A percentile compares a stretch with the other conserved stretches of the same genome.
These are phyloP conservation scores for Psylliodes chrysocephalus DNA, from an alignment of 2,888 invertebrate genomes.

Conservation along the genomic window DNA sequence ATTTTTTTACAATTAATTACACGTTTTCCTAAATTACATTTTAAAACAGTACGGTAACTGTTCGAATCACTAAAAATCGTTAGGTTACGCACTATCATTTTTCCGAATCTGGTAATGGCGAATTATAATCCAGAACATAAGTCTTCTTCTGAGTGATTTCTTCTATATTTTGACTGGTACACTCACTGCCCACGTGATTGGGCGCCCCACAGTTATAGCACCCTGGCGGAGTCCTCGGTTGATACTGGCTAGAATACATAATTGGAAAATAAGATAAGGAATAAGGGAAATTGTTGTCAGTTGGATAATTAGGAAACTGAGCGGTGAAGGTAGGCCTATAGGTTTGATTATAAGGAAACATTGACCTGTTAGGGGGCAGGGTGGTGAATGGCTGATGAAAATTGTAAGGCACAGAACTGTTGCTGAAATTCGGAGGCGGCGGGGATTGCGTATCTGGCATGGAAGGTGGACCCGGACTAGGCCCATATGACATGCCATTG, in stretches of 20 bases:
- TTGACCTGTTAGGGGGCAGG: slow-evolving; percentile 51
- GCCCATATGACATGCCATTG: slow-evolving; percentile 56
- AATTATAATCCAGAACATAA: slow-evolving; percentile 73
- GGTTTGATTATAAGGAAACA: slow-evolving; percentile 54
- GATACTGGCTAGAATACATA: slow-evolving; percentile 61
- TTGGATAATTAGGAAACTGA: slow-evolving; percentile 53
- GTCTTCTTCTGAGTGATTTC: slow-evolving; percentile 83
- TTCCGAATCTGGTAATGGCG: slow-evolving; percentile 47
- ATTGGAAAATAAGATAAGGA: slow-evolving; percentile 55
- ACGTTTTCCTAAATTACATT: slow-evolving; percentile 50
- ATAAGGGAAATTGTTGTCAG: slow-evolving; percentile 51
- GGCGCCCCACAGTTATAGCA: slow-evolving; percentile 94
- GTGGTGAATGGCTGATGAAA: slow-evolving; percentile 61
- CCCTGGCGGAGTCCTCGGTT: slow-evolving; percentile 70
- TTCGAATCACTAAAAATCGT: slow-evolving; percentile 47
- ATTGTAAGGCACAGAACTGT: slow-evolving; percentile 67
- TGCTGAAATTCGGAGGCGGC: slow-evolving; percentile 59
- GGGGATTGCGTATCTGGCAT: slow-evolving; percentile 60
- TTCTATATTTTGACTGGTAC: slow-evolving; percentile 92
- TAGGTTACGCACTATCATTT: slow-evolving; percentile 42
- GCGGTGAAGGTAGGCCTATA: slow-evolving; percentile 61
- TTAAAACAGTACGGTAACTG: slow-evolving; percentile 53
- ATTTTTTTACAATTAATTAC: slow-evolving; percentile 46
- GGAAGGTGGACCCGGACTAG: slow-evolving; percentile 50
- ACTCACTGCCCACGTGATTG: slow-evolving; percentile 86